These are phyloP conservation scores for Cheirogaleus medius DNA, from an alignment of 2,113 vertebrate genomes.

Conservation along the genomic window DNA sequence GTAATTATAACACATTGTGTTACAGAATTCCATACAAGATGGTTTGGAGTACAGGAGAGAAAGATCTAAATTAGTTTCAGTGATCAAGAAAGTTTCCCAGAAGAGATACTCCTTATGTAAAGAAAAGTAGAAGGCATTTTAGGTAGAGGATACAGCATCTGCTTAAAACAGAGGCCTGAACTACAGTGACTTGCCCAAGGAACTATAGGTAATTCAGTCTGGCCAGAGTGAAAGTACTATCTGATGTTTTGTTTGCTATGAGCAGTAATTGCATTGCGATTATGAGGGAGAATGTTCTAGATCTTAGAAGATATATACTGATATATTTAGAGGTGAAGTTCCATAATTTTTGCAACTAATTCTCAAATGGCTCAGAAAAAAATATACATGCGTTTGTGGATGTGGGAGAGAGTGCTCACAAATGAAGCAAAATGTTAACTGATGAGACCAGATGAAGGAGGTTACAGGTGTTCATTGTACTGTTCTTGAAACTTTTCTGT, in stretches of 20 bases:
- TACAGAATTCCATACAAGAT: background rate
- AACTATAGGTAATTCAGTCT: background rate
- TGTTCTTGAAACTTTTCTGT: background rate
- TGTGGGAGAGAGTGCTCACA: background rate
- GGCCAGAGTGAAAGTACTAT: background rate
- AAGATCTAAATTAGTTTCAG: background rate
- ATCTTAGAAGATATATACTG: background rate
- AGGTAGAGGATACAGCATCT: background rate
- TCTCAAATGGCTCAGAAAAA: background rate
- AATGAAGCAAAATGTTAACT: background rate
- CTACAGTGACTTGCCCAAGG: background rate
- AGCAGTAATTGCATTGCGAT: background rate
- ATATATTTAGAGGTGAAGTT: background rate
- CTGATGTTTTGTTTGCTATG: background rate
- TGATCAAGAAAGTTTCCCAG: background rate
- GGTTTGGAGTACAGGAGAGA: background rate
- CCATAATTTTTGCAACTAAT: background rate
- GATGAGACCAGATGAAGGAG: background rate
- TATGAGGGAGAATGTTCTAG: background rate
- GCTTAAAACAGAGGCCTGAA: background rate
- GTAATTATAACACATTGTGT: background rate
- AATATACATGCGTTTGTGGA: background rate
- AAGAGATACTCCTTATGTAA: background rate
- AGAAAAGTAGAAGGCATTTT: background rate
- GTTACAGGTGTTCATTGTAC: background rate